Evolutionary conservation across 2,113 vertebrate species (phyloP), one percentile per base, ranked within the genome.

Genomic region (Phocoena phocoena): DNA sequence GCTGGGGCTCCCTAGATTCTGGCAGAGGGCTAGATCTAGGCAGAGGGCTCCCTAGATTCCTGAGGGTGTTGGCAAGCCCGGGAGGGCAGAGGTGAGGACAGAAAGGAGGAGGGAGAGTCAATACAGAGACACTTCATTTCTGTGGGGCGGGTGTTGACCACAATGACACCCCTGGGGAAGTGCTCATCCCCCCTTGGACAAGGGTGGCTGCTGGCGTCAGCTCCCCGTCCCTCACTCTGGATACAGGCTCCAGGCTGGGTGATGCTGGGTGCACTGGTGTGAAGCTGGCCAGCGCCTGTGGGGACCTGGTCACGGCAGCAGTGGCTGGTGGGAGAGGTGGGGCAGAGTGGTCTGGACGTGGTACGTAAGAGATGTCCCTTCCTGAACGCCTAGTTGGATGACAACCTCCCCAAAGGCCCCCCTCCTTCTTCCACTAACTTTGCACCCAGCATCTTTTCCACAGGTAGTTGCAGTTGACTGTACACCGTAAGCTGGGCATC

Each of bases 401-500:
- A 14, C 36, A 33, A 18, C 6, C 5, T 76, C 18, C 81, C 44
- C 5, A 1, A 3, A 41, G 70, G 33, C n/a, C 3, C n/a, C 38
- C 38, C 53, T 4, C 0, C 5, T 8, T 6, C 15, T 26, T 14
- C n/a, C 25, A 3, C 36, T 20, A 5, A 8, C n/a, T 23, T 3
- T 5, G 55, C 6, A 1, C 58, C 25, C 2, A 2, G 67, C 33
- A 3, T 26, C 18, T 60, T 28, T 41, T 21, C 63, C 6, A 1
- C 33, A 15, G 70, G 6, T 23, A 0, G 33, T 1, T 7, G 23
- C 10, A 13, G 2, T 8, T 1, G 1, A 7, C 55, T 10, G 23
- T 4, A 50, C n/a, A 1, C 18, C 6, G 1, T 0, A 0, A 41
- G 12, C 2, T 8, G 41, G 68, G 25, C 12, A 8, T 8, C 11